Percentiles rank a stretch among this genome's conserved stretches.
phyloP scores from a whole-genome alignment of 2,888 invertebrate genomes.

The Eutolmus rufibarbis region DNA sequence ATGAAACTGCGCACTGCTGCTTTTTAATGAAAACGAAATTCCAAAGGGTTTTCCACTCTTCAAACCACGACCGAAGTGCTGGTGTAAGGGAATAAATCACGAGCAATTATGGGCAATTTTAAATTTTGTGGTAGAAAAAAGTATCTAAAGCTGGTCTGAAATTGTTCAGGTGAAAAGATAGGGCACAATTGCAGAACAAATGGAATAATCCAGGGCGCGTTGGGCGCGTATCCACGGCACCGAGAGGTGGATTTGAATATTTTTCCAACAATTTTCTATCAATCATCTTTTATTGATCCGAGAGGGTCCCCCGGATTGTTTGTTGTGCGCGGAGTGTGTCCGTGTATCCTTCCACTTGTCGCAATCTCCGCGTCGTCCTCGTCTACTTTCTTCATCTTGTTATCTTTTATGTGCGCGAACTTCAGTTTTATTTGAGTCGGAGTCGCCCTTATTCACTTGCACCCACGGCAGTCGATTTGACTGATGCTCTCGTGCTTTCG shows the following conservation, averaged over 20 bases:
- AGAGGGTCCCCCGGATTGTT: slow-evolving; percentile 40
- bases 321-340: slow-evolving; percentile 40
- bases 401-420: slow-evolving; percentile 47
- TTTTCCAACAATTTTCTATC: slow-evolving; percentile 48
- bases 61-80: neutral
- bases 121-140: neutral
- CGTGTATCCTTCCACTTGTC: slow-evolving; percentile 27
- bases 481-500: slow-evolving; percentile 25
- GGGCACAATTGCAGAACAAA: neutral
- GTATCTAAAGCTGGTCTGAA: neutral
- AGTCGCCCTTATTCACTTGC: neutral
- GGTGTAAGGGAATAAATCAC: neutral
- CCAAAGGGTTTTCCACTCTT: neutral
- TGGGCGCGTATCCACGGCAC: neutral
- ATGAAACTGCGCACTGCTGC: neutral
- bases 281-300: slow-evolving; percentile 48
- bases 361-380: slow-evolving; percentile 34
- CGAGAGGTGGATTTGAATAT: slow-evolving; percentile 43
- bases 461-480: slow-evolving; percentile 11
- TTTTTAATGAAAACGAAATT: neutral
- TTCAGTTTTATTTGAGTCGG: slow-evolving; percentile 27
- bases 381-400: slow-evolving; percentile 43
- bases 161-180: neutral
- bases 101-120: neutral
- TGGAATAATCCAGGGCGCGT: neutral